Base-by-base conservation (phyloP, 2,888 invertebrate species). In the Tinea pellionella region DNA sequence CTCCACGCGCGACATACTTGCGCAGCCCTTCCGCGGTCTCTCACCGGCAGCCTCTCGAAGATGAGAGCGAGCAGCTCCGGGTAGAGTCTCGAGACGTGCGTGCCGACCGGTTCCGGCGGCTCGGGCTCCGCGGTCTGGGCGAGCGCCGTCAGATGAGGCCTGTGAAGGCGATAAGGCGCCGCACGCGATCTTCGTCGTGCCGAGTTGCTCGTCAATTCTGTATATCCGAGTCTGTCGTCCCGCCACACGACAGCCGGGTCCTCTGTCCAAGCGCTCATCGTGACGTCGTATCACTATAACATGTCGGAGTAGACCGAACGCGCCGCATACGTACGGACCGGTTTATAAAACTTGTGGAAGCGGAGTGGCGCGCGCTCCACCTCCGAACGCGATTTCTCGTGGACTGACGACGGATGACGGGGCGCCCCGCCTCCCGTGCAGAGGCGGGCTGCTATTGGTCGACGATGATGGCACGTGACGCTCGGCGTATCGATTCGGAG, bases 21-120 rank as follows among this genome's bases (percentile, higher is more conserved):
- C 1, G 97, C 96, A 16, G 94, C 97, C 51, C 95, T 89, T 1
- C 97, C 97, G 74, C 96, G 92, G 81, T 97, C 97, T 66, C 93
- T 89, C 51, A 96, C 95, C 60, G 95, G 93, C 74, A 98, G 88
- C 79, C 96, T 92, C 72, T 94, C 92, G 80, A 98, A 98, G 75
- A 98, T 97, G 71, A 96, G 90, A 63, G 96, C 95, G 66, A 98
- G 85, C 65, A 98, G 92, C 83, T 98, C 97, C 16, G 98, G 97
- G 79, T 96, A 97, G 59, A 97, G 88, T 74, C 94, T 91, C 57
- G 95, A 94, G 68, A 97, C 94, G 85, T 96, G 94, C 60, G 93
- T 92, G 63, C 90, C 89, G 67, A 78, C 77, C 73, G 89, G 69
- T 79, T 86, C 77, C 75, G 88, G 68, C 77, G 85, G n/a, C n/a